phyloP scores from a whole-genome alignment of 1,140 invertebrate genomes.

The Neoseiulus cucumeris region DNA sequence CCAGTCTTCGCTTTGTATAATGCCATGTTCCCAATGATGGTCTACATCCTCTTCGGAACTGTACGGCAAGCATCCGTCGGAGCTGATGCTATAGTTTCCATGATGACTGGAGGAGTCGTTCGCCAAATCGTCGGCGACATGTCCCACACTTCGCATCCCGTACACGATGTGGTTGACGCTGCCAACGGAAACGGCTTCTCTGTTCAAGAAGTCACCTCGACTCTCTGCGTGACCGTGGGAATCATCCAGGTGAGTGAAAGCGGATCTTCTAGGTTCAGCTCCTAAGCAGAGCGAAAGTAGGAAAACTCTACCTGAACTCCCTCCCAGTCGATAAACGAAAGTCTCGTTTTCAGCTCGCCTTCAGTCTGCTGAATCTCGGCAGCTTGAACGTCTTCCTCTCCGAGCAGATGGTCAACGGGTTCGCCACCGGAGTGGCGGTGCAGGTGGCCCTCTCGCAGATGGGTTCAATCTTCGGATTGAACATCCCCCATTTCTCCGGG shows the following conservation, averaged over 20 bases:
- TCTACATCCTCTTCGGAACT: conserved; percentile 35
- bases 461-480: conserved; percentile 29
- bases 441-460: conserved; percentile 34
- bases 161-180: background rate
- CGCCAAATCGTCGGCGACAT: conserved; percentile 9
- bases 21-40: conserved; percentile 32
- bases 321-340: no score
- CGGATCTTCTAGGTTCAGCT: no score
- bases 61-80: conserved; percentile 29
- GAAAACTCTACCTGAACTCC: no score
- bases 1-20: conserved; percentile 34
- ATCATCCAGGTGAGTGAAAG: background rate
- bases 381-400: conserved; percentile 32
- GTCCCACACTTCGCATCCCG: conserved; percentile 6
- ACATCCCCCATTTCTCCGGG: conserved; percentile 21
- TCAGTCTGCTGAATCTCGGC: conserved; percentile 30
- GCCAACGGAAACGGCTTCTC: background rate
- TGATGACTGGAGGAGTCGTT: conserved; percentile 8
- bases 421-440: conserved; percentile 32
- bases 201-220: conserved; percentile 4
- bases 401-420: conserved; percentile 31
- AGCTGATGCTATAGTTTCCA: background rate
- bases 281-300: no score
- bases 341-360: conserved; percentile 27
- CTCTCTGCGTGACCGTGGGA: conserved; percentile 4